phyloP scores from a whole-genome alignment of 2,888 invertebrate genomes.

The Deilephila porcellus region DNA sequence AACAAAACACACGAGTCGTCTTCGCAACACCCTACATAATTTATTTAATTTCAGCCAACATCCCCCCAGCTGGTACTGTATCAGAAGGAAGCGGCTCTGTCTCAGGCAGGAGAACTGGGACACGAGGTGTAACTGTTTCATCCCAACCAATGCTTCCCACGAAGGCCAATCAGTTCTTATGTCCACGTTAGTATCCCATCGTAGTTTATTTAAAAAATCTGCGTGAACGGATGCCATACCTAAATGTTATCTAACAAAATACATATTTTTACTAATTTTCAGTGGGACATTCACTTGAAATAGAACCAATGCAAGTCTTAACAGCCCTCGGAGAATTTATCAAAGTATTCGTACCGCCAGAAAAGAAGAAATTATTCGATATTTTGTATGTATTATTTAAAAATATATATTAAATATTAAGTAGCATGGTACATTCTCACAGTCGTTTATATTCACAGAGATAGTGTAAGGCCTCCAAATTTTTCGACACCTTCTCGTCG shows the following conservation, averaged over 20 bases:
- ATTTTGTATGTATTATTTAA: slow-evolving; percentile 65
- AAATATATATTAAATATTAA: not conserved
- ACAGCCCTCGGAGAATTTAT: slow-evolving; percentile 88
- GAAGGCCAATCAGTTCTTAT: slow-evolving; percentile 61
- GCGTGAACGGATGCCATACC: not conserved
- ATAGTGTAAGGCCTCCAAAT: slow-evolving; percentile 70
- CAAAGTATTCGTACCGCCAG: slow-evolving; percentile 70
- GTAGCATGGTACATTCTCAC: not conserved
- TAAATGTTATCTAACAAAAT: slow-evolving; percentile 9
- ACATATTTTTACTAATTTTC: slow-evolving; percentile 39
- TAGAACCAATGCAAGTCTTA: slow-evolving; percentile 88
- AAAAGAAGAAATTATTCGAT: slow-evolving; percentile 69
- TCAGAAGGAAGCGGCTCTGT: slow-evolving; percentile 51
- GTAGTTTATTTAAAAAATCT: not conserved
- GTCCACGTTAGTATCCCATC: slow-evolving; percentile 58
- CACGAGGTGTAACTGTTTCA: slow-evolving; percentile 72
- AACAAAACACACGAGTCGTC: too few relatives aligned
- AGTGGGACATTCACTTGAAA: slow-evolving; percentile 87
- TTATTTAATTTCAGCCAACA: slow-evolving; percentile 37
- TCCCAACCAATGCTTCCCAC: slow-evolving; percentile 47
- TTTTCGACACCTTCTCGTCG: slow-evolving; percentile 83
- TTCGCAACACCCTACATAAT: not conserved
- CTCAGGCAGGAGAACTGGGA: slow-evolving; percentile 52
- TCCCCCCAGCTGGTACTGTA: slow-evolving; percentile 44
- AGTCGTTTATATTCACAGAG: slow-evolving; percentile 53